Evolutionary conservation across 2,113 vertebrate species (phyloP).

Genomic region (Gymnorhina tibicen): DNA sequence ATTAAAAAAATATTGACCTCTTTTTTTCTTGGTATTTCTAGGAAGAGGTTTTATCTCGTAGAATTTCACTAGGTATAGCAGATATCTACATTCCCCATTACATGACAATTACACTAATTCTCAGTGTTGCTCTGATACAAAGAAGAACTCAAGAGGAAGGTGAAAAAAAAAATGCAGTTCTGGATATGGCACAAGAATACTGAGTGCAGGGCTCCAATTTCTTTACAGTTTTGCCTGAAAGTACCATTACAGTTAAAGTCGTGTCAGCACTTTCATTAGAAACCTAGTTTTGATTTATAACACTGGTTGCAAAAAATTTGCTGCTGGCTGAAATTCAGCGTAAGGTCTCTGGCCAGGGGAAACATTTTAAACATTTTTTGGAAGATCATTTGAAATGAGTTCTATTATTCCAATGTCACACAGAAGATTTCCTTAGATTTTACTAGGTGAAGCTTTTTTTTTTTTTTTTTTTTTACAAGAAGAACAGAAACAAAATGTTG

Average conservation of each 20-base stretch:
- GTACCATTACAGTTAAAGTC: conserved; percentile 60
- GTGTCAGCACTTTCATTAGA: conserved; percentile 70
- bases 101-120: neutral
- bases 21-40: neutral
- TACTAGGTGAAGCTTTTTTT: neutral
- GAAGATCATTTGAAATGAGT: neutral
- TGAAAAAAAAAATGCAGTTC: neutral
- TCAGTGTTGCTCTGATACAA: neutral
- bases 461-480: neutral
- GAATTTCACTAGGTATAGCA: neutral
- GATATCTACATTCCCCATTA: neutral
- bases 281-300: conserved; percentile 72
- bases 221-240: conserved; percentile 43
- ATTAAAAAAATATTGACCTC: accelerated
- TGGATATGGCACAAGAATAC: neutral
- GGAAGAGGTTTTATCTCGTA: accelerated
- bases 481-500: neutral
- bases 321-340: conserved; percentile 62
- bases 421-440: neutral
- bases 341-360: conserved; percentile 49
- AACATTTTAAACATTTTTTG: conserved; percentile 27
- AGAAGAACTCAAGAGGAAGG: neutral
- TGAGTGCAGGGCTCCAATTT: neutral
- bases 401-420: neutral
- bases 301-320: conserved; percentile 41